phyloP scores from a whole-genome alignment of 2,797 vertebrate species.

The Hypotaenidia philippensis region DNA sequence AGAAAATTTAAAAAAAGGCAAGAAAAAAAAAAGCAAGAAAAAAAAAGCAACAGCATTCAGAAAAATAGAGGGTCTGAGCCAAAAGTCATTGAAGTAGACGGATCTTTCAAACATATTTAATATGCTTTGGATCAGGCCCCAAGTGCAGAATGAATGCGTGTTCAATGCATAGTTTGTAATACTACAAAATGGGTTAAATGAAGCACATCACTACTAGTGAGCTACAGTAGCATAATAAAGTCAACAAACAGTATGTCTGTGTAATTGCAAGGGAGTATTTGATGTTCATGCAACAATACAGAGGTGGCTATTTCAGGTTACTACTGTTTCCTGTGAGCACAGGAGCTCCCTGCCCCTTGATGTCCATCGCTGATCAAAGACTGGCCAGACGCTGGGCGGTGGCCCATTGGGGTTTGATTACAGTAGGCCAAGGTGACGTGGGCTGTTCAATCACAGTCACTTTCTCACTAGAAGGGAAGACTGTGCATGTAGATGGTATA shows the following conservation, averaged over 20 bases:
- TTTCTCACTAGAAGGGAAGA: constrained; percentile 42
- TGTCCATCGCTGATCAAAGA: not conserved
- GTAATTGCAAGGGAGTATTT: not conserved
- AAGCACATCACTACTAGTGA: constrained; percentile 28
- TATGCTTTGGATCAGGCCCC: constrained; percentile 38
- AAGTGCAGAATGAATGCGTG: not conserved
- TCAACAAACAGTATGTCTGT: not conserved
- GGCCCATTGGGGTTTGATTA: not conserved
- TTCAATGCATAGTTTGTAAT: not conserved
- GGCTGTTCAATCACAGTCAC: constrained; percentile 38
- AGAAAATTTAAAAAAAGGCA: not conserved
- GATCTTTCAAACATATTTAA: not conserved
- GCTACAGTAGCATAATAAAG: not conserved
- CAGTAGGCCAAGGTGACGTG: not conserved
- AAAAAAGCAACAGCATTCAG: not conserved
- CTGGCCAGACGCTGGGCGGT: not conserved
- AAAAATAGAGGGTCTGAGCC: constrained; percentile 30
- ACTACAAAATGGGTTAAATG: not conserved
- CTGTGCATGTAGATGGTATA: not conserved
- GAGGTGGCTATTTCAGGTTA: constrained; percentile 7
- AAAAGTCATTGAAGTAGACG: not conserved
- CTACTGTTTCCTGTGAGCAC: not conserved
- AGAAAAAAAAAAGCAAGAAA: not conserved
- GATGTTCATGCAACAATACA: not conserved
- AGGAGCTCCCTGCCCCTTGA: constrained; percentile 9